Conservation (phyloP, 2,113 vertebrate genomes). For the Gorilla gorilla region DNA sequence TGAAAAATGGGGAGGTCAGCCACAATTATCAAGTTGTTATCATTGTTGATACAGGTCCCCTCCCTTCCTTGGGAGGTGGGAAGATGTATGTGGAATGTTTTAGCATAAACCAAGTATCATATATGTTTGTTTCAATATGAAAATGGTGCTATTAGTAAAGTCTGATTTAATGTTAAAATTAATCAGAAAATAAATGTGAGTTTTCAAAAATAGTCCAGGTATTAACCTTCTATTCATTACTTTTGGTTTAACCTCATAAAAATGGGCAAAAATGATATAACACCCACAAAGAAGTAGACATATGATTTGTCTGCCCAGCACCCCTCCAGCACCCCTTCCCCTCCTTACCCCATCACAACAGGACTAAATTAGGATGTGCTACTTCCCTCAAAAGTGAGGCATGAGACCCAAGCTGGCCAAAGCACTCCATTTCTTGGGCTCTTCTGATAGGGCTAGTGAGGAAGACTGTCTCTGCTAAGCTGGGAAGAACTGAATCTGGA, state of each 20-base stretch:
- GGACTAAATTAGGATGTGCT: background rate
- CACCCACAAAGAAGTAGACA: background rate
- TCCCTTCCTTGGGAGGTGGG: background rate
- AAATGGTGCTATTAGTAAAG: background rate
- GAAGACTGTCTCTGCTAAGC: background rate
- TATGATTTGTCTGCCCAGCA: background rate
- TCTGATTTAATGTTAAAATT: background rate
- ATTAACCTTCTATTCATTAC: background rate
- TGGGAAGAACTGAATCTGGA: background rate
- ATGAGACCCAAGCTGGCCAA: background rate
- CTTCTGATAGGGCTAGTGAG: background rate
- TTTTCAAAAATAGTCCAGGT: background rate
- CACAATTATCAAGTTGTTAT: background rate
- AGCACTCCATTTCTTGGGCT: background rate
- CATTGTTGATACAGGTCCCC: background rate
- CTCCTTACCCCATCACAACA: background rate
- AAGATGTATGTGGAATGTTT: background rate
- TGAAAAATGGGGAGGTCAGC: background rate
- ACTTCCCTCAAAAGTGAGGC: background rate
- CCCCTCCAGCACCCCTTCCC: background rate
- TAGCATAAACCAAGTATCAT: background rate
- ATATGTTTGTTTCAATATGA: background rate
- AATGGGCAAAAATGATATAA: background rate
- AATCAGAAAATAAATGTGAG: slow-evolving; percentile 6
- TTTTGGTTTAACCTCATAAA: background rate